phyloP scores from a whole-genome alignment of 2,113 vertebrate species.

The Todiramphus chloris region DNA sequence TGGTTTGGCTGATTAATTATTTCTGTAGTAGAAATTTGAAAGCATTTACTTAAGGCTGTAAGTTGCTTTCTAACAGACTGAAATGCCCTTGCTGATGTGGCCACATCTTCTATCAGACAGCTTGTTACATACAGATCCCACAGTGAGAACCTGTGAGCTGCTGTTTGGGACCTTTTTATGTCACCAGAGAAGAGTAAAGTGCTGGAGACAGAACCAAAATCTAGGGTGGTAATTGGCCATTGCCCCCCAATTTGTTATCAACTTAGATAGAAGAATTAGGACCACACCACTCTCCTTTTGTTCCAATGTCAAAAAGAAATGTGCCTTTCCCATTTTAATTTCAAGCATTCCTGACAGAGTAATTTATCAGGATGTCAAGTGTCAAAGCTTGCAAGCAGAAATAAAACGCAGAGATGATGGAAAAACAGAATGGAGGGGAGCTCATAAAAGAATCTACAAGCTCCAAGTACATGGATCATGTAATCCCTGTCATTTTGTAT shows the following conservation, averaged over 20 bases:
- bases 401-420: conserved; percentile 20
- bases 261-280: background rate
- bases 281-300: background rate
- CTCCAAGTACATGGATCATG: background rate
- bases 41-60: background rate
- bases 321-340: background rate
- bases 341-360: background rate
- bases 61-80: background rate
- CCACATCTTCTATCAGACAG: background rate
- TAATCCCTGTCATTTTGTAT: conserved; percentile 39
- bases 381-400: conserved; percentile 1
- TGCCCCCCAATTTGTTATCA: background rate
- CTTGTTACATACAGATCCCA: background rate
- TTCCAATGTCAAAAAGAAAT: background rate
- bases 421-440: background rate
- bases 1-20: background rate
- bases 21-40: background rate
- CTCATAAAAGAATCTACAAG: background rate
- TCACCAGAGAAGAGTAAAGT: background rate
- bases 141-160: background rate
- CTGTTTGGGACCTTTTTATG: background rate
- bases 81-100: background rate
- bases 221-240: background rate
- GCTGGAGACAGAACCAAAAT: background rate
- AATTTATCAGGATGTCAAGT: conserved; percentile 20